Base-by-base conservation (phyloP, 2,888 invertebrate species). In the Octodonta nipae region DNA sequence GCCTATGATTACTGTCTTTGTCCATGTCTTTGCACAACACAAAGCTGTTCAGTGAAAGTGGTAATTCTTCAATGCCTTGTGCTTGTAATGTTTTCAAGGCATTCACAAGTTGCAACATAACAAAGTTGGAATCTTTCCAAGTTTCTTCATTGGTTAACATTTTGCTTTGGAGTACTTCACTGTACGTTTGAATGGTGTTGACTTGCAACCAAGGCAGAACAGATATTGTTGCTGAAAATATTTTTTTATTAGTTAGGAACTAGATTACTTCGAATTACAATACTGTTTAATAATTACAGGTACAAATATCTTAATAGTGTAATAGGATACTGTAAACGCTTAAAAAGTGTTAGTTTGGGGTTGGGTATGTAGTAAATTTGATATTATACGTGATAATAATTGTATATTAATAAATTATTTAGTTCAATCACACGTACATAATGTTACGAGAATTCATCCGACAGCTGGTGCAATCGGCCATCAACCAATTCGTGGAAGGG, bases 41-140 rank as follows among this genome's bases (percentile, higher is more conserved):
- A 45, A 86, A 78, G 42, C 80, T 78, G 16, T 75, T 73, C 35
- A 84, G 58, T 40, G 74, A 71, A 28, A 75, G 66, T 0, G 81
- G 72, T 17, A 82, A 68, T 47, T 86, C 85, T 52, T 87, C 86
- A 13, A 83, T 76, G 2, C 85, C 86, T 43, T 83, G 73, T 1
- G 83, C 80, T 58, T 87, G 86, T 13, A 87, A 65, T 51, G 76
- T 78, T 56, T 86, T 86, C 43, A 87, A 62, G 0, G 81, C 83
- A 44, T 82, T 84, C 14, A 86, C 78, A 37, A 86, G 64, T 51
- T 87, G 87, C 32, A 86, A 65, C 64, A 85, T 70, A 42, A 85
- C 71, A 55, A 87, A 82, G 40, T 77, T 76, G 25, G 79, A 75
- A 44, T 84, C 84, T 28, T 71, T 66, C 38, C 64, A 66, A 46